Evolutionary conservation across 2,888 invertebrate species (phyloP), one percentile per base, ranked within the genome.

Genomic region (Conistra vaccinii): DNA sequence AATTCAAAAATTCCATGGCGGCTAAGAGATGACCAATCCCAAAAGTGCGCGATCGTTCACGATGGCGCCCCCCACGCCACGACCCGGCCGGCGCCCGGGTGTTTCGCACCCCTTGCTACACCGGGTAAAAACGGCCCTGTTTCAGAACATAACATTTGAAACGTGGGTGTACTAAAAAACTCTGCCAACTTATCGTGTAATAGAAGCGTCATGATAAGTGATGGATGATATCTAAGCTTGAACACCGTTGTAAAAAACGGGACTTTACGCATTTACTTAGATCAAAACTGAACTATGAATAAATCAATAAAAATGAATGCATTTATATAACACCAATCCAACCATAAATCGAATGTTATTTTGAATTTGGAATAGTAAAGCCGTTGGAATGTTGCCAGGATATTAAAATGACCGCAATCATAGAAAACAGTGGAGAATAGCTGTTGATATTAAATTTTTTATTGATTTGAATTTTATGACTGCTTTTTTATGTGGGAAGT

Each of bases 331-430:
- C 48, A 55, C 29, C 53, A 55, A 72, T 71, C 12, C 17, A 42
- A 42, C 53, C 67, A 57, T 84, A 83, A 81, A 79, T 83, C 74
- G n/a, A 81, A 53, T 29, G 35, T 68, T 83, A 83, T 79, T 79
- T 80, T 60, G 20, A 77, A 80, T 80, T 73, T 63, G 51, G 58
- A 80, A 63, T 84, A 45, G 63, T 75, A 26, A 51, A 80, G 1
- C 67, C 69, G 53, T 69, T 84, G 81, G 84, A 75, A 42, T 69
- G 71, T 76, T 82, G 84, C 81, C 81, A 82, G 69, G 45, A 23
- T 58, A 75, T 71, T 71, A 68, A 81, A 84, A 84, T 53, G 3
- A 80, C 80, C 71, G 57, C 81, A 80, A 83, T 72, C 71, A 62
- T 53, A 62, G 29, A 61, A 58, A 60, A 69, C 45, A 57, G n/a